Base-by-base conservation (phyloP, 2,113 vertebrate species). In the Patagioenas fasciata region DNA sequence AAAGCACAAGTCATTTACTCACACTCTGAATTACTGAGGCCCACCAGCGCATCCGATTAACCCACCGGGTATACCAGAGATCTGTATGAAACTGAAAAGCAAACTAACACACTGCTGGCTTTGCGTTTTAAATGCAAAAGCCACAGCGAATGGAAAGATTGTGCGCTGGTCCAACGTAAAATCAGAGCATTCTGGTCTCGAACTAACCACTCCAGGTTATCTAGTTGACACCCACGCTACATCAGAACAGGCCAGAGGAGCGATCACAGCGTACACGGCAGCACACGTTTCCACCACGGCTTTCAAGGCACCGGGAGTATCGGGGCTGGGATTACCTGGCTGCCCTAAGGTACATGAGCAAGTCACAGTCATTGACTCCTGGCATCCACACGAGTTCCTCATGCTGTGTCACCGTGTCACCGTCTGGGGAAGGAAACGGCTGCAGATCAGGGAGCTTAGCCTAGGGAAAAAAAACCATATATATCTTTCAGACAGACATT, bases 341-440 rank as follows among this genome's bases (percentile, higher is more conserved):
- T 88, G 99, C 99, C 97, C 99, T 98, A 94, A 99, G 98, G 98
- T 99, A 99, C 99, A 99, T 99, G 34, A 99, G 99, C 94, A 99
- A 98, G 98, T 99, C 99, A 91, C 99, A 99, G 98, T 99, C 99
- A 24, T 99, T 99, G 95, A 99, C 99, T 71, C 99, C 99, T 1
- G 99, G 99, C 99, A 99, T 99, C 99, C 99, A 99, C 56, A 99
- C 99, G 57, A 99, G 98, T 64, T 99, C 99, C 93, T 99, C 99
- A 81, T 99, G 99, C 92, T 99, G 99, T 2, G 99, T 99, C 97
- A 99, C 98, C 3, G 98, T 94, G 88, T 99, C 99, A 65, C 98
- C 98, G 71, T 98, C 98, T 48, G 99, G 98, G 91, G 99, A 99
- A 74, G 99, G 99, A 96, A 99, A 99, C 1, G 99, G 99, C 95